Base-by-base conservation (phyloP, 2,797 vertebrate genomes). In the Steatocranus sp. region DNA sequence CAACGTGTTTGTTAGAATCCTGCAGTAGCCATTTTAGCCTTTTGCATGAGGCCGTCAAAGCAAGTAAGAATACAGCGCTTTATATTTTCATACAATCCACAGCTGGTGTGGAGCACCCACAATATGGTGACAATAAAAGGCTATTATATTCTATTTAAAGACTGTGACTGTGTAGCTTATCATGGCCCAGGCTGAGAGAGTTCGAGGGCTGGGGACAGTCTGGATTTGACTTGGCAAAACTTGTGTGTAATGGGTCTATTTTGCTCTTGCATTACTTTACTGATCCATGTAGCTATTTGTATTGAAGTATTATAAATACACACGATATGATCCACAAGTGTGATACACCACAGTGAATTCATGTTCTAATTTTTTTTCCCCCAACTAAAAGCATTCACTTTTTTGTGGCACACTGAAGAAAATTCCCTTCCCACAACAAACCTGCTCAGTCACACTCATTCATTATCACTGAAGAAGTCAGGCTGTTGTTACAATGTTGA, bases 71-170 rank as follows among this genome's bases (percentile, higher is more conserved):
- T 68, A 43, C 14, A 43, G 38, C 4, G 3, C 8, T 70, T 70
- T n/a, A 61, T 12, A n/a, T 0, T 61, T 3, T 61, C 36, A 12
- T 12, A 61, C 18, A 6, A 61, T 8, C 18, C 30, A 61, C 56
- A 61, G 56, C 56, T 61, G 56, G 30, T 36, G 6, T n/a, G 18
- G 56, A 61, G 6, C 56, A 61, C 56, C 56, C 56, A 61, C 56
- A 34, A n/a, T 8, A 34, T 36, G 6, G 30, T 1, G 6, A 61
- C 32, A 61, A 61, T 66, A 2, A 66, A 61, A 61, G 56, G 6
- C 10, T 61, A n/a, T 61, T 36, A n/a, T 61, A 12, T 61, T 36
- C 56, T n/a, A 34, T 36, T 36, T 66, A 66, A 23, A 41, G 61
- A 41, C 11, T 6, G 61, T 3, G 43, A 15, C 41, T 46, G 15